These are phyloP conservation scores for Sesia apiformis DNA, from an alignment of 2,888 invertebrate genomes.

Conservation along the genomic window DNA sequence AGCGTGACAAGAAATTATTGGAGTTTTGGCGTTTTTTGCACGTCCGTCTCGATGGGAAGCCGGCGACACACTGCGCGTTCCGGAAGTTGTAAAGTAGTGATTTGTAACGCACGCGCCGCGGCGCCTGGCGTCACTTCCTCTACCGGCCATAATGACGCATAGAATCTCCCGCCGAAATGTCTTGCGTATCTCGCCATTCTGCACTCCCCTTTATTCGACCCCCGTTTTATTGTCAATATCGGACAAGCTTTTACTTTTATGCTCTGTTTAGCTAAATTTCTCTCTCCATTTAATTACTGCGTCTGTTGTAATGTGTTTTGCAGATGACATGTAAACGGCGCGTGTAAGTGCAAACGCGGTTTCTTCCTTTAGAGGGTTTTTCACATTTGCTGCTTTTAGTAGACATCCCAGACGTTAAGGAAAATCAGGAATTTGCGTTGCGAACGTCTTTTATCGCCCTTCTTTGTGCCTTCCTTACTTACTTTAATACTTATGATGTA, in stretches of 20 bases:
- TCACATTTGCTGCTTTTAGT: neutral
- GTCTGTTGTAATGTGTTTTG: conserved; percentile 46
- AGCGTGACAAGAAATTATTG: conserved; percentile 64
- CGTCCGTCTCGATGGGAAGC: conserved; percentile 41
- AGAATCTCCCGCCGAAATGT: conserved; percentile 23
- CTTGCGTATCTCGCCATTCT: conserved; percentile 13
- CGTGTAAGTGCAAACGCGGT: conserved; percentile 20
- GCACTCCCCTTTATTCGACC: conserved; percentile 24
- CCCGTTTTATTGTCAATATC: conserved; percentile 37
- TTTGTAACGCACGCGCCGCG: conserved; percentile 74
- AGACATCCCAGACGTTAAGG: too few relatives aligned
- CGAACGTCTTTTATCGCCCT: too few relatives aligned
- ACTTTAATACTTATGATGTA: too few relatives aligned
- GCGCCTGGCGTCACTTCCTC: conserved; percentile 64
- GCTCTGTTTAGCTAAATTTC: conserved; percentile 62
- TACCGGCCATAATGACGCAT: conserved; percentile 57
- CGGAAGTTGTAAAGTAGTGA: conserved; percentile 76
- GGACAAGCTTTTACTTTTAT: conserved; percentile 55
- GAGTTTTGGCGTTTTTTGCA: conserved; percentile 37
- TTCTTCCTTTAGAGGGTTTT: neutral
- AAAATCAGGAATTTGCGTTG: too few relatives aligned
- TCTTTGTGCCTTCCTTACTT: too few relatives aligned
- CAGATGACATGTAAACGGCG: conserved; percentile 32
- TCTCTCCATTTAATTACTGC: conserved; percentile 60
- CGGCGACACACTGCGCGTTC: conserved; percentile 42